Base-by-base conservation (phyloP, 2,113 vertebrate species). In the Euleptes europaea region DNA sequence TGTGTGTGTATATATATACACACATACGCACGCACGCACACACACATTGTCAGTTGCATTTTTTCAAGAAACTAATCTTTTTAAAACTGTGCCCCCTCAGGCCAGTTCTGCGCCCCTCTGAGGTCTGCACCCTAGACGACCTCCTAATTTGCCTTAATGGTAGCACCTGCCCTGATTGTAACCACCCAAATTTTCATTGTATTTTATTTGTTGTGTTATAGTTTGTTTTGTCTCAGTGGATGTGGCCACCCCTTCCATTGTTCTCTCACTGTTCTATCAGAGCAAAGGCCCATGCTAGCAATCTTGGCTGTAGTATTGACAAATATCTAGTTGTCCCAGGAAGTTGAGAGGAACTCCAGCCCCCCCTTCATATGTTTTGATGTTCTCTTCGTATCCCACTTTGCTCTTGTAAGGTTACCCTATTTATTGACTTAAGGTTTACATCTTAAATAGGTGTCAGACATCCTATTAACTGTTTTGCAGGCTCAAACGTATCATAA, bases 391-490 rank as follows among this genome's bases (percentile, higher is more conserved):
- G 6, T 19, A 10, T 35, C 19, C 51, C 78, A 19, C 33, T 14
- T 0, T 28, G 0, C 84, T 90, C 88, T 17, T 81, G 74, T 44
- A 40, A 40, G 44, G 11, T 44, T 47, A 47, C 54, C 28, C 9
- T 60, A 60, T 73, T 87, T 82, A 38, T 12, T 71, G 3, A 74
- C 21, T 83, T 88, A 88, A 92, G 71, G 80, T 21, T n/a, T 78
- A 75, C 40, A 80, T 9, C 12, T 5, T 0, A 80, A 65, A 35
- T 11, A 60, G 60, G 13, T 80, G 65, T 66, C 78, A 85, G 78
- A 82, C 26, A 23, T 57, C 54, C 66, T 85, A 38, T 87, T 86
- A 86, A 79, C 84, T 80, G 71, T 85, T 63, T 80, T 81, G 19
- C 13, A 35, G 85, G 51, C 60, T 85, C 40, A 54, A 57, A 81